These are phyloP conservation scores for Aphelenchoides besseyi DNA, from an alignment of 1,140 invertebrate genomes.

Conservation along the genomic window DNA sequence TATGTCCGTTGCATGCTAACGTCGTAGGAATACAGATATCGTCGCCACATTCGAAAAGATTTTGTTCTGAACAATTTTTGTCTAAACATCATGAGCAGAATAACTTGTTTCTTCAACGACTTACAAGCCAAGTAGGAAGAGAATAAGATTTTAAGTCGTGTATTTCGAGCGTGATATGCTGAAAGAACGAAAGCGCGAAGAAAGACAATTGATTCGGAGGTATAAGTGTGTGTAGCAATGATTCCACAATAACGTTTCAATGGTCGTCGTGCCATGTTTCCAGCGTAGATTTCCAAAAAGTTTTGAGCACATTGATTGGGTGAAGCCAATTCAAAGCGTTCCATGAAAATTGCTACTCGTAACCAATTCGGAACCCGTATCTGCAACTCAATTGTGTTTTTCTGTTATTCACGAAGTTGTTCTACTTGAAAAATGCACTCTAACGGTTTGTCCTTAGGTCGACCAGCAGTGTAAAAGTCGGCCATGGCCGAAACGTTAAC, in stretches of 20 bases:
- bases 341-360: slow-evolving; percentile 40
- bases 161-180: slow-evolving; percentile 22
- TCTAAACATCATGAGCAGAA: slow-evolving; percentile 22
- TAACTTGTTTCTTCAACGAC: neutral
- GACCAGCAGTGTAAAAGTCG: slow-evolving; percentile 19
- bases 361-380: slow-evolving; percentile 40
- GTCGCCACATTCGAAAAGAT: slow-evolving; percentile 37
- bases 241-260: slow-evolving; percentile 40
- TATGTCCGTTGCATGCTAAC: slow-evolving; percentile 32
- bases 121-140: slow-evolving; percentile 32
- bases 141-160: slow-evolving; percentile 31
- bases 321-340: slow-evolving; percentile 36
- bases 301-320: slow-evolving; percentile 47
- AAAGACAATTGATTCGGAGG: slow-evolving; percentile 27
- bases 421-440: slow-evolving; percentile 44
- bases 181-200: slow-evolving; percentile 31
- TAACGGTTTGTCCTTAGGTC: slow-evolving; percentile 17
- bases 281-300: slow-evolving; percentile 40
- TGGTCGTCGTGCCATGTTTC: slow-evolving; percentile 27
- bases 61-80: slow-evolving; percentile 33
- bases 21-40: slow-evolving; percentile 38
- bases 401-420: neutral
- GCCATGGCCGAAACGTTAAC: slow-evolving; percentile 27
- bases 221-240: slow-evolving; percentile 38
- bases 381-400: slow-evolving; percentile 16